Percentiles rank a stretch among this genome's conserved stretches.
These are phyloP conservation scores for Dromas ardeola DNA, from an alignment of 2,113 vertebrate species.

Conservation along the genomic window DNA sequence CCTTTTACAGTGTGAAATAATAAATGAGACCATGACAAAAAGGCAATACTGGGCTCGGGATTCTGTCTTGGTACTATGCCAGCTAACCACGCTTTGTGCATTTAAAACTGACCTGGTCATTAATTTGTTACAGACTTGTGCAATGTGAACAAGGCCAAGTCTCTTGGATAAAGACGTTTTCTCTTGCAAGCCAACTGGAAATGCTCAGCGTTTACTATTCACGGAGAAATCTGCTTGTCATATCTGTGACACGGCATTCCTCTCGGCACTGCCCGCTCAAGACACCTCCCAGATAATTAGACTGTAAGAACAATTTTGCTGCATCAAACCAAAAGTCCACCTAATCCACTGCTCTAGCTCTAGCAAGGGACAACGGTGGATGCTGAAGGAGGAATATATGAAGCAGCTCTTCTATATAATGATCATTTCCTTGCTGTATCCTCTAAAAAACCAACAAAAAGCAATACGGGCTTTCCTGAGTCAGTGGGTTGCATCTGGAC, in stretches of 20 bases:
- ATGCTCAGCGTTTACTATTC: neutral
- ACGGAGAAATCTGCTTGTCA: neutral
- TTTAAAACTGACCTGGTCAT: slow-evolving; percentile 59
- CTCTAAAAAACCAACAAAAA: neutral
- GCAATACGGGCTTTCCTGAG: neutral
- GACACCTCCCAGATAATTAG: neutral
- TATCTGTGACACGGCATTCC: neutral
- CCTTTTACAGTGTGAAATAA: slow-evolving; percentile 17
- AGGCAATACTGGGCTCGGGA: neutral
- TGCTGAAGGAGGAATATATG: neutral
- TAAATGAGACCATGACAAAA: slow-evolving; percentile 34
- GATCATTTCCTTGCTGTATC: neutral
- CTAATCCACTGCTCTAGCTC: neutral
- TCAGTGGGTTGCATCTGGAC: neutral
- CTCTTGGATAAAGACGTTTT: slow-evolving; percentile 49
- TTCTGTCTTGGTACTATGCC: slow-evolving; percentile 1
- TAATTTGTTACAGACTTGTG: slow-evolving; percentile 53
- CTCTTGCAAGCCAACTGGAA: slow-evolving; percentile 41
- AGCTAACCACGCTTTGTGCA: neutral
- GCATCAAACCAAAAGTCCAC: neutral
- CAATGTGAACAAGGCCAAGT: slow-evolving; percentile 37
- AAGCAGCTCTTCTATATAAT: neutral
- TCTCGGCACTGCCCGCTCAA: neutral
- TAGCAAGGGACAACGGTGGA: neutral
- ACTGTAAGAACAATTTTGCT: neutral